Percentiles rank a stretch among this genome's conserved stretches.
Evolutionary conservation across 2,113 vertebrate genomes (phyloP).

Genomic region (Hipposideros armiger): DNA sequence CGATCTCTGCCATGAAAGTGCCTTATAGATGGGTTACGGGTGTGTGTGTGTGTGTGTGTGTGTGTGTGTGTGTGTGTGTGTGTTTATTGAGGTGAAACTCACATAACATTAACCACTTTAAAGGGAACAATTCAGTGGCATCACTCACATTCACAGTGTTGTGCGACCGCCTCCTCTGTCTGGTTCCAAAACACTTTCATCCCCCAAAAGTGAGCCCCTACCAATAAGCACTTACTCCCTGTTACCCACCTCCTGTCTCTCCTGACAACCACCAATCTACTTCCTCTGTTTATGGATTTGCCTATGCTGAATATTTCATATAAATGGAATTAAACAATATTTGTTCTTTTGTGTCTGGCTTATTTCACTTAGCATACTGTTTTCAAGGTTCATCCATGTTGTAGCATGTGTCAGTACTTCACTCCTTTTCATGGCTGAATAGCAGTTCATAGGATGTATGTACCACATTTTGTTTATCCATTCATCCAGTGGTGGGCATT

Average conservation of each 20-base stretch:
- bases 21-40: background rate
- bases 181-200: background rate
- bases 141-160: background rate
- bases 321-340: background rate
- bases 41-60: background rate
- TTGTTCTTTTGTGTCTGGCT: background rate
- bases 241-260: too few relatives aligned
- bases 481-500: background rate
- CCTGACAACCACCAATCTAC: background rate
- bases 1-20: background rate
- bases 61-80: too few relatives aligned
- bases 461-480: background rate
- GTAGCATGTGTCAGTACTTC: background rate
- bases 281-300: background rate
- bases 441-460: background rate
- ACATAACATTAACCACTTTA: background rate
- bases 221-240: background rate
- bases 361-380: background rate
- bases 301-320: background rate
- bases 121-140: background rate
- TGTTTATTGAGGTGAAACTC: background rate
- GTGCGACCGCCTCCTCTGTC: background rate
- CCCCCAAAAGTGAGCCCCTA: background rate
- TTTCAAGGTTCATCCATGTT: background rate
- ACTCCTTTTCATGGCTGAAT: background rate